Evolutionary conservation across 2,888 invertebrate genomes (phyloP).

Genomic region (Caenorhabditis uteleia): DNA sequence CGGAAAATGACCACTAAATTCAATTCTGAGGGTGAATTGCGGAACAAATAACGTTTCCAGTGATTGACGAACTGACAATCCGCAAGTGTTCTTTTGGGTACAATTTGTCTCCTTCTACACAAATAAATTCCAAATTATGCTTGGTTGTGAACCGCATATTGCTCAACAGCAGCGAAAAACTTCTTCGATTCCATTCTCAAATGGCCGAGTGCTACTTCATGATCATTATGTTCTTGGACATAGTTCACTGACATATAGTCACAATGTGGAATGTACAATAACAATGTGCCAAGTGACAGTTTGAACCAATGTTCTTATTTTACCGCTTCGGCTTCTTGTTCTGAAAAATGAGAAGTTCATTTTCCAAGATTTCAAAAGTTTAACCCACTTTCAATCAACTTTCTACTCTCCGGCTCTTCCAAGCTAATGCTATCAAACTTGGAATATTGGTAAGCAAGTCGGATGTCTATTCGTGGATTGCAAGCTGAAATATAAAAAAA

Average conservation of each 20-base stretch:
- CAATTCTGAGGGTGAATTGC: too few species aligned
- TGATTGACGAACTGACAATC: conserved; percentile 43
- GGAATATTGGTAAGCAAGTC: conserved; percentile 91
- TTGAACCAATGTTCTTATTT: conserved; percentile 34
- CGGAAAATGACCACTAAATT: too few species aligned
- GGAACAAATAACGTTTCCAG: conserved; percentile 24
- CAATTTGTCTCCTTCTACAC: conserved; percentile 24
- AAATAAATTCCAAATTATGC: conserved; percentile 19
- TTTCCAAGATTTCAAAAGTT: too few species aligned
- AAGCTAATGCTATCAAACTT: conserved; percentile 27
- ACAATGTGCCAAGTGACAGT: conserved; percentile 29
- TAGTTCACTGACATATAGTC: conserved; percentile 51
- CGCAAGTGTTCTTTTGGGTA: conserved; percentile 50
- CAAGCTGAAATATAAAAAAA: conserved; percentile 76
- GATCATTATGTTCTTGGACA: conserved; percentile 31
- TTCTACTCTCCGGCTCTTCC: conserved; percentile 5
- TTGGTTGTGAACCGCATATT: conserved; percentile 27
- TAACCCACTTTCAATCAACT: too few species aligned
- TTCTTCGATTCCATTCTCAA: conserved; percentile 26
- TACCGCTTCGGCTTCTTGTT: too few species aligned
- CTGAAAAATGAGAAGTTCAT: too few species aligned
- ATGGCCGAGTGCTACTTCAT: conserved; percentile 26
- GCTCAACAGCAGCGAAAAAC: conserved; percentile 38
- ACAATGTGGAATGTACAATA: conserved; percentile 53
- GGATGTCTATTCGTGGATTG: conserved; percentile 87